Evolutionary conservation across 92 coral and sea anemone species (phyloP).

Genomic region (Zoanthus sociatus): DNA sequence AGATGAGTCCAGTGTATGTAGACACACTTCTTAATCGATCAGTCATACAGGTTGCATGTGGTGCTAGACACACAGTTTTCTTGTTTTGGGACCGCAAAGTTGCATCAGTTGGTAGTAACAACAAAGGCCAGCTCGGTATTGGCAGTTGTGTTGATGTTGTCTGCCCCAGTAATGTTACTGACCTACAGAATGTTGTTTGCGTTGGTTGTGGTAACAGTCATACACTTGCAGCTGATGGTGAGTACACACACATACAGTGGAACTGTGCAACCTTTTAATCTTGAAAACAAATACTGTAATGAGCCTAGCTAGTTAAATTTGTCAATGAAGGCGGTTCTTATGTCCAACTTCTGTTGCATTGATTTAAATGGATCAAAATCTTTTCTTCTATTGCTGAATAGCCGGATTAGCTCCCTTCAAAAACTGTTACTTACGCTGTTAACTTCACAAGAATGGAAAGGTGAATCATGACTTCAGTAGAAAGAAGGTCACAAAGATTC

Average conservation of each 20-base stretch:
- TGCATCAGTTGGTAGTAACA: slow-evolving; percentile 95
- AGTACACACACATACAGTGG: slow-evolving; percentile 25
- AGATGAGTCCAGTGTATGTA: slow-evolving; percentile 86
- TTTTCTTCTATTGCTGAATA: no score
- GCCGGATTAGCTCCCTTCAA: no score
- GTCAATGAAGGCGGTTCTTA: no score
- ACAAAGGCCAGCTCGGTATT: slow-evolving; percentile 91
- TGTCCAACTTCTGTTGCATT: no score
- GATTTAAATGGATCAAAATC: no score
- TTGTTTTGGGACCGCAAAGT: slow-evolving; percentile 81
- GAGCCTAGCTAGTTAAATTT: no score
- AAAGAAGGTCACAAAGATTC: no score
- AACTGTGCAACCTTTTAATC: no score
- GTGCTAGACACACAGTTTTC: slow-evolving; percentile 94
- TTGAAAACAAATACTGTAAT: no score
- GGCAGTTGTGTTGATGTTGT: slow-evolving; percentile 72
- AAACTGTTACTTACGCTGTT: no score
- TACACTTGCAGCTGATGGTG: slow-evolving; percentile 91
- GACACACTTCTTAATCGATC: slow-evolving; percentile 85
- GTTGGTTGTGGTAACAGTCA: slow-evolving; percentile 95
- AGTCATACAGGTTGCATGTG: slow-evolving; percentile 93
- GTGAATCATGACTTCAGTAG: no score
- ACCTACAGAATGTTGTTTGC: slow-evolving; percentile 58
- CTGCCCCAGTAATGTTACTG: slow-evolving; percentile 76
- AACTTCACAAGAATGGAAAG: no score